Base-by-base conservation (phyloP, 2,113 vertebrate species). In the Bucco capensis region DNA sequence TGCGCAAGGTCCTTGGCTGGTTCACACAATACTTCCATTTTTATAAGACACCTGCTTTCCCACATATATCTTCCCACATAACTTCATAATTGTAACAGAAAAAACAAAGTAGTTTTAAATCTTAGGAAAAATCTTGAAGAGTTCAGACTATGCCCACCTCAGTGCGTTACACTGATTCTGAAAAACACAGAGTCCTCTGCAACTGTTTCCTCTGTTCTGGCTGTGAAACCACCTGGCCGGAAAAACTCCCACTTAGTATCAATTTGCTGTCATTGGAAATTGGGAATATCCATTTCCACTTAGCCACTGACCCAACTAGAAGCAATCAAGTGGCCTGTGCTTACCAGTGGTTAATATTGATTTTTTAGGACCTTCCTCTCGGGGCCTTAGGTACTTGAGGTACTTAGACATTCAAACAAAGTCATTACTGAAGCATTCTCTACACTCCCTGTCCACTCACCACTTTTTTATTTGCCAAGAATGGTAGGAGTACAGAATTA, bases 371-470 rank as follows among this genome's bases (percentile, higher is more conserved):
- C 9, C 12, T 85, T 33, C 19, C 6, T 62, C 61, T 12, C 57
- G 49, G 12, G 5, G 16, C 16, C 5, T 0, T 49, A 54, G 56
- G 23, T 18, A 66, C 28, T 28, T 0, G 5, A n/a, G 14, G 23
- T 33, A 58, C 19, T 77, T 61, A 53, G 3, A 38, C 6, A 69
- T 60, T 66, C 19, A 62, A 86, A 56, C 15, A 60, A 71, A 72
- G 22, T 37, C 6, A 40, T 40, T 53, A 44, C 17, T 58, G 44
- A 53, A 87, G 10, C 23, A 42, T 53, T 64, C 19, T 42, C 28
- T 69, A 25, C 3, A 15, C 21, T 35, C 9, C 5, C 2, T 4
- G 8, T 3, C 2, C 12, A 2, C 8, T 6, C 16, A 12, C 12
- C 21, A 5, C 2, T 33, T 83, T 87, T 60, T 14, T 21, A 71